Percentiles rank a stretch among this genome's conserved stretches.
Conservation (phyloP, 2,888 invertebrate genomes). For the Strigamia transsilvanica region DNA sequence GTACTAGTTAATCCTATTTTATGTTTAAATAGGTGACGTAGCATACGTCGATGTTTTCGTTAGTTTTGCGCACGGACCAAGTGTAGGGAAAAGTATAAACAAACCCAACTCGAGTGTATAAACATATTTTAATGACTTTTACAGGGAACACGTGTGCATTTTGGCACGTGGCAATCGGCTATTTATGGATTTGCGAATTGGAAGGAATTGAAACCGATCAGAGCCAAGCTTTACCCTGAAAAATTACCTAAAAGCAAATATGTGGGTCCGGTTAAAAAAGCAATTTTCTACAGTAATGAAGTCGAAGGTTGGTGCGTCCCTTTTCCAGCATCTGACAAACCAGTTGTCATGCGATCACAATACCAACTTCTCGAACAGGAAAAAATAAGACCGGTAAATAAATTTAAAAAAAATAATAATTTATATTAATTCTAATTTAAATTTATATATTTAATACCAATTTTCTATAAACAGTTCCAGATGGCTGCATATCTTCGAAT, state of each 20-base stretch:
- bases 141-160: constrained; percentile 73
- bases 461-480: constrained; percentile 67
- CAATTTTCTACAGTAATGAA: constrained; percentile 62
- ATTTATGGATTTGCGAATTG: constrained; percentile 77
- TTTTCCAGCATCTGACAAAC: constrained; percentile 83
- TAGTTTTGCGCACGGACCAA: neutral
- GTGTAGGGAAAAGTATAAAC: neutral
- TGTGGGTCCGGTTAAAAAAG: constrained; percentile 37
- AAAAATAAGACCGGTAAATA: constrained; percentile 72
- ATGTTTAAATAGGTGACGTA: constrained; percentile 67
- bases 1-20: constrained; percentile 74
- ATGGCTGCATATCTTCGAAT: constrained; percentile 77
- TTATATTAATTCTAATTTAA: no score
- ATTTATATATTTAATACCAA: neutral
- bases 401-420: no score
- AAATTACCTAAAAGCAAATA: constrained; percentile 67
- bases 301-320: constrained; percentile 74
- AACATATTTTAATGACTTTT: constrained; percentile 52
- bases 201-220: constrained; percentile 72
- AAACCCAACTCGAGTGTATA: neutral
- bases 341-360: constrained; percentile 84
- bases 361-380: constrained; percentile 74
- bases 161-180: constrained; percentile 89
- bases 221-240: constrained; percentile 74
- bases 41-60: neutral